Base-by-base conservation (phyloP, 2,888 invertebrate species). In the Thymelicus lineola region DNA sequence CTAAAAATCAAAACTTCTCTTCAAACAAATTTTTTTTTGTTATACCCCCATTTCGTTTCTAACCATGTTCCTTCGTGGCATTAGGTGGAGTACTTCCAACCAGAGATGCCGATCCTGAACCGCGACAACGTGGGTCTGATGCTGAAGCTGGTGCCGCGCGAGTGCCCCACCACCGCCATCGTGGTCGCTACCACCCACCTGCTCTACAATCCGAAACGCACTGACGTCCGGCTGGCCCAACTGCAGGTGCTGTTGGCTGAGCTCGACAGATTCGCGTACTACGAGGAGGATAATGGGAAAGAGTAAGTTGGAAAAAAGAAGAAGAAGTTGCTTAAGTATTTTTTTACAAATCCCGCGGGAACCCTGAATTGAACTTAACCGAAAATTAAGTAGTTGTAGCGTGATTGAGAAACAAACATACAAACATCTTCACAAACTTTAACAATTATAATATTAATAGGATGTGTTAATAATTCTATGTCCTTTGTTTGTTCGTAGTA, bases 121-220 rank as follows among this genome's bases (percentile, higher is more conserved):
- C 95, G 98, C 12, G 97, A 98, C 83, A 99, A 99, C 88, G 95
- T 99, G 63, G 99, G 96, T 0, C 83, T 98, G 10, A 94, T 99
- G 69, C 96, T 96, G 5, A 97, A 97, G 84, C 94, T 99, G 70
- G 87, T 90, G 15, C 94, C 96, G 0, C 94, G 90, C 71, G 80
- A 85, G 0, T 79, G 89, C 66, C 92, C 94, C 0, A 77, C 89
- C 0, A 88, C 91, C 0, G 91, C 95, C 7, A 87, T 99, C 53
- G 95, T 97, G 64, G 95, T 99, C 0, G 97, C 98, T 5, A 99
- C 98, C 12, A 99, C 99, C 0, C 99, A 99, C 88, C 93, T 99
- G 59, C 91, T 99, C 10, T 99, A 97, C 87, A 99, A 99, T 93
- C 98, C 98, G 0, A 96, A 93, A 76, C 94, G 99, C 50, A 96